Evolutionary conservation across 2,888 invertebrate genomes (phyloP), one percentile per base, ranked within the genome.

Genomic region (Limnephilus lunatus): DNA sequence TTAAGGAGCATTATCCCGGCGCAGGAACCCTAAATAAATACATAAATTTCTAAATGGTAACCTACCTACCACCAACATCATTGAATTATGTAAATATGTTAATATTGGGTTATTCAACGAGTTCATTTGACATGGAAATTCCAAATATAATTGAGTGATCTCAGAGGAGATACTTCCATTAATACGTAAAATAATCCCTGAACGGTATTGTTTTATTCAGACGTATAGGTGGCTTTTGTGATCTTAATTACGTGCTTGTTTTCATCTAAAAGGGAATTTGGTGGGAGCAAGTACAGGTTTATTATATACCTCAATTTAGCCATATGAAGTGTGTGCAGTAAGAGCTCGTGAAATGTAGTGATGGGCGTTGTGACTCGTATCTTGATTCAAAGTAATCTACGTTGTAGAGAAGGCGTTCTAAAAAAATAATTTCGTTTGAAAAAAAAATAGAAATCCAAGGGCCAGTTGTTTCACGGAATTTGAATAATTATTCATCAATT

Each of bases 111-210:
- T 39, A 86, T 86, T 86, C 48, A 86, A 48, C 86, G 86, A 44
- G 86, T 86, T 86, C 86, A 86, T 86, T 86, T 86, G 86, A 86
- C 86, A 86, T 86, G 86, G 86, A 86, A 86, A 86, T 44, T 86
- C 31, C 25, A 39, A n/a, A 39, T 44, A 30, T 86, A 86, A 86
- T 86, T 86, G 86, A 86, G 53, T 86, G 86, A 86, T 85, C 48
- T 85, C 39, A 39, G 30, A 85, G 39, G 39, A 44, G 44, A 86
- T 86, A 39, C 68, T 68, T 25, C 9, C 19, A 25, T 48, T 44
- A 86, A 86, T 86, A 30, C 53, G 15, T n/a, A 86, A 85, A 48
- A 30, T 39, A 44, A 44, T 3, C 86, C 82, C 31, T 82, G 82
- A 31, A 31, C 32, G 15, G 15, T 82, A 82, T 25, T 68, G 68